A percentile compares a stretch with the other conserved stretches of the same genome.
Conservation (phyloP, 2,888 invertebrate genomes). For the Volucella bombylans region DNA sequence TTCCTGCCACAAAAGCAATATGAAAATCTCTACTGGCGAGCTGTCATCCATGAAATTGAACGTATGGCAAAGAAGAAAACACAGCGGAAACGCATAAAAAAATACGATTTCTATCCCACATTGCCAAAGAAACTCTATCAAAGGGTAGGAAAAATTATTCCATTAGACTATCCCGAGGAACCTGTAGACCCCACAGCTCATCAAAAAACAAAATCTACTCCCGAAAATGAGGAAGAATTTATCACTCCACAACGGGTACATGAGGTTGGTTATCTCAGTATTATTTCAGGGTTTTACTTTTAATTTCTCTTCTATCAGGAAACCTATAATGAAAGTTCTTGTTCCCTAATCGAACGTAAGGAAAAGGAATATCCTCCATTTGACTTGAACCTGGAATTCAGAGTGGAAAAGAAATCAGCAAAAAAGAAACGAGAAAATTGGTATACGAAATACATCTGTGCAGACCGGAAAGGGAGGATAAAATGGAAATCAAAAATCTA, state of each 20-base stretch:
- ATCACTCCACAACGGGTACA: constrained; percentile 71
- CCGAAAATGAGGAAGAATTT: constrained; percentile 66
- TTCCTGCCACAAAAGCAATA: constrained; percentile 11
- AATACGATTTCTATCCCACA: constrained; percentile 78
- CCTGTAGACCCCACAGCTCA: not conserved
- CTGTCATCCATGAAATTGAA: constrained; percentile 79
- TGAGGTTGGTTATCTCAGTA: not conserved
- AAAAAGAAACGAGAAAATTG: constrained; percentile 77
- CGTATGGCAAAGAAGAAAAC: constrained; percentile 68
- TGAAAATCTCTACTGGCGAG: constrained; percentile 78
- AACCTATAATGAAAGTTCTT: constrained; percentile 79
- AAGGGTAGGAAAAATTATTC: constrained; percentile 79
- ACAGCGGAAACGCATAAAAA: constrained; percentile 67
- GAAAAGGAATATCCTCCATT: constrained; percentile 78
- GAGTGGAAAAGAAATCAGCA: constrained; percentile 75
- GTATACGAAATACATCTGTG: constrained; percentile 78
- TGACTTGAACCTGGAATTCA: constrained; percentile 77
- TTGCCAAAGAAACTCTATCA: constrained; percentile 78
- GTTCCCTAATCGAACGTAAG: constrained; percentile 78
- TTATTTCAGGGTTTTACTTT: not conserved
- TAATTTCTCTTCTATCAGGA: constrained; percentile 2
- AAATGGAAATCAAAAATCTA: constrained; percentile 81
- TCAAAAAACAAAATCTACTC: constrained; percentile 72
- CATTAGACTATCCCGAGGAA: constrained; percentile 77
- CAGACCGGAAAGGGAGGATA: constrained; percentile 78